phyloP scores from a whole-genome alignment of 2,888 invertebrate species.

The Plagiodera versicolora region DNA sequence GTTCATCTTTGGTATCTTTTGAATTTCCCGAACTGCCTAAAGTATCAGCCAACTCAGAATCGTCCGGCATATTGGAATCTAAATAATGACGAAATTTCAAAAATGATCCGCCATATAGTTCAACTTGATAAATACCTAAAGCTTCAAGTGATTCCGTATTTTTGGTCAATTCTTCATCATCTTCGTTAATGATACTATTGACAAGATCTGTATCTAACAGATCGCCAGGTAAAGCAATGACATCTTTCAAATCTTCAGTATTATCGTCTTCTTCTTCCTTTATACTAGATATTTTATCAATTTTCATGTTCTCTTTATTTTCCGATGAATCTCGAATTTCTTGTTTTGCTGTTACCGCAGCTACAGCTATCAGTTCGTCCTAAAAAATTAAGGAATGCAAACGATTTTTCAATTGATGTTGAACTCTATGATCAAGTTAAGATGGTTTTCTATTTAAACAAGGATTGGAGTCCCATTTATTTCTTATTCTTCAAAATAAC shows the following conservation, averaged over 20 bases:
- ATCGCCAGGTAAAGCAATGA: slow-evolving; percentile 65
- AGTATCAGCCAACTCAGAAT: slow-evolving; percentile 50
- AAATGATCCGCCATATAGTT: neutral
- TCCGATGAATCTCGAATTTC: slow-evolving; percentile 47
- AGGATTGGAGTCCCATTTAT: too few relatives aligned
- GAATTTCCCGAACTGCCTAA: slow-evolving; percentile 52
- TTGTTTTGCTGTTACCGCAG: slow-evolving; percentile 68
- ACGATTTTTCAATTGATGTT: too few relatives aligned
- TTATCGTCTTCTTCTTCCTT: slow-evolving; percentile 55
- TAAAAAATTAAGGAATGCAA: slow-evolving; percentile 43
- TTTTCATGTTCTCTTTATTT: slow-evolving; percentile 25
- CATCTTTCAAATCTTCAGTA: slow-evolving; percentile 66
- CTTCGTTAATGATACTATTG: slow-evolving; percentile 69
- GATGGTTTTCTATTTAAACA: too few relatives aligned
- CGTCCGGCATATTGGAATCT: slow-evolving; percentile 52
- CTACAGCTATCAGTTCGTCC: slow-evolving; percentile 73
- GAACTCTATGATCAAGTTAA: too few relatives aligned
- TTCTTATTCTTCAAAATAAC: too few relatives aligned
- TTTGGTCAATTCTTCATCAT: slow-evolving; percentile 60
- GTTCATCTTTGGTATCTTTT: slow-evolving; percentile 69
- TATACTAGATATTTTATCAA: slow-evolving; percentile 20
- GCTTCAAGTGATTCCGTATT: slow-evolving; percentile 58
- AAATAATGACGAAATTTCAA: slow-evolving; percentile 20
- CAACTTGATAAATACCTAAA: slow-evolving; percentile 43
- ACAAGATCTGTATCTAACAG: slow-evolving; percentile 68